Evolutionary conservation across 1,140 invertebrate species (phyloP).

Genomic region (Rhagoletis zephyria): DNA sequence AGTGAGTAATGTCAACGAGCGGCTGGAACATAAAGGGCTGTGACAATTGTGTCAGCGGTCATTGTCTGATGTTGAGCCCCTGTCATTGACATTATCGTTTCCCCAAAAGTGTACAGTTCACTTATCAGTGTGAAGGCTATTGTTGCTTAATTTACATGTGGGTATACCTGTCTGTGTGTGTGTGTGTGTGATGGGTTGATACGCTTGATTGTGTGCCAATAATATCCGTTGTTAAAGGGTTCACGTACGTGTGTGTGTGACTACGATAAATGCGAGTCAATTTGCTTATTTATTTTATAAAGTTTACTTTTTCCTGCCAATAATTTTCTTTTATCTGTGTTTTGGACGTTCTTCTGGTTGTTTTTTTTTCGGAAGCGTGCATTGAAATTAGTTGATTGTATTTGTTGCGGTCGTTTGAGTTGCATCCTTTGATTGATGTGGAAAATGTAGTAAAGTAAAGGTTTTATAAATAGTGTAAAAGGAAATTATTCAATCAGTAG

Average conservation of each 20-base stretch:
- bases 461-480: background rate
- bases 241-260: background rate
- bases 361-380: conserved; percentile 6
- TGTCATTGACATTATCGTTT: conserved; percentile 22
- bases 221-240: background rate
- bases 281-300: conserved; percentile 22
- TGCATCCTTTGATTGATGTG: conserved; percentile 39
- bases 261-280: conserved; percentile 4
- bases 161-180: background rate
- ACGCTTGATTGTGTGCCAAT: background rate
- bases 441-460: background rate
- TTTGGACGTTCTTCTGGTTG: too few relatives aligned
- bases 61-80: background rate
- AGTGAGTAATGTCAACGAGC: background rate
- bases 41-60: too few relatives aligned
- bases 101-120: background rate
- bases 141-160: background rate
- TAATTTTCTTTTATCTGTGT: background rate
- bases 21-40: too few relatives aligned
- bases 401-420: conserved; percentile 13
- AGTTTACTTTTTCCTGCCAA: background rate
- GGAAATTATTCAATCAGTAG: background rate
- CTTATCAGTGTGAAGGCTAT: background rate
- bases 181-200: background rate
- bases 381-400: conserved; percentile 37